phyloP scores from a whole-genome alignment of 2,888 invertebrate genomes.

The Orthosia gothica region DNA sequence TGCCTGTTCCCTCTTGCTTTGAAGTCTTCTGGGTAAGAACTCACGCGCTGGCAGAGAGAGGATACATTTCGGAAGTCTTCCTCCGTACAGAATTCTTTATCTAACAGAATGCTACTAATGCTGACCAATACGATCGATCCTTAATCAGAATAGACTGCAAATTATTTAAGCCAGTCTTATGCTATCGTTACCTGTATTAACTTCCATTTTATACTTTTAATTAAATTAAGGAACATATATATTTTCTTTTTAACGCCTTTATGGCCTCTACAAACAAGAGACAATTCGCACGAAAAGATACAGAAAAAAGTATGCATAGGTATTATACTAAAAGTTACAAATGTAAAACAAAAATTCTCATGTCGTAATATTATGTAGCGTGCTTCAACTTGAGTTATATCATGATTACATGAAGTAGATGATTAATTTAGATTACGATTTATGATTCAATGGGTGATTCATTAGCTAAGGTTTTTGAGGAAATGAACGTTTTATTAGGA shows the following conservation, averaged over 20 bases:
- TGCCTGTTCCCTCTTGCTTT: too few species aligned
- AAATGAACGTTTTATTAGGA: slow-evolving; percentile 44
- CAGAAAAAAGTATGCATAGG: neutral
- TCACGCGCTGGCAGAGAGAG: too few species aligned
- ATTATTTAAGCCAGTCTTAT: too few species aligned
- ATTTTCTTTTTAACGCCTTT: neutral
- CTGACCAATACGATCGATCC: too few species aligned
- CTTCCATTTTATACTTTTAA: neutral
- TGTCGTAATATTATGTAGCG: slow-evolving; percentile 39
- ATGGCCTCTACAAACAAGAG: slow-evolving; percentile 6
- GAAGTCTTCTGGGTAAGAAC: too few species aligned
- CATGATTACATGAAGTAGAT: slow-evolving; percentile 56
- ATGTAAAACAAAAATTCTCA: slow-evolving; percentile 52
- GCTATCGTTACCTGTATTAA: neutral
- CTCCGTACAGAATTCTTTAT: too few species aligned
- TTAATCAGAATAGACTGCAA: too few species aligned
- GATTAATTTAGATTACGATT: slow-evolving; percentile 69
- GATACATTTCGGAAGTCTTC: too few species aligned
- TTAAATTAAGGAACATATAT: too few species aligned
- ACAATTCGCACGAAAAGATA: slow-evolving; percentile 10
- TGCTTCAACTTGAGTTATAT: slow-evolving; percentile 50
- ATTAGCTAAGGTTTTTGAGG: slow-evolving; percentile 40
- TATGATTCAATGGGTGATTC: slow-evolving; percentile 69
- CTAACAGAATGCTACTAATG: too few species aligned
- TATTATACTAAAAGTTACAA: slow-evolving; percentile 29